Evolutionary conservation across 2,113 vertebrate genomes (phyloP).

Genomic region (Mus musculus): DNA sequence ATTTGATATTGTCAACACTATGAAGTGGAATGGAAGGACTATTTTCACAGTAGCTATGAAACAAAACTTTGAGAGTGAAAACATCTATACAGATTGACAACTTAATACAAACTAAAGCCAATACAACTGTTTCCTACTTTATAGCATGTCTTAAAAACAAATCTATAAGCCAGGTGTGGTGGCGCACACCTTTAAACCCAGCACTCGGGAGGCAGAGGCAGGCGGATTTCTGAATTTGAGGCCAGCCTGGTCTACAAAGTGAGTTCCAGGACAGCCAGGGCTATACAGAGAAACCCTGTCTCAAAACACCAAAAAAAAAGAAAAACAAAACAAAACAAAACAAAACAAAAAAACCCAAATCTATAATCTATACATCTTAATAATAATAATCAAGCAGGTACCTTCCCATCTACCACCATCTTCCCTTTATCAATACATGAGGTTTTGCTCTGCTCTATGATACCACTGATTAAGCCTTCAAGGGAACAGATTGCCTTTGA

Average conservation of each 20-base stretch:
- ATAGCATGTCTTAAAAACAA: neutral
- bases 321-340: no score
- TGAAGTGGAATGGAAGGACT: neutral
- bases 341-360: neutral
- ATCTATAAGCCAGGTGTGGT: neutral
- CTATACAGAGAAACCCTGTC: no score
- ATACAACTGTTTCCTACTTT: neutral
- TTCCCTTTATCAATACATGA: neutral
- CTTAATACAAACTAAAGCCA: neutral
- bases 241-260: no score
- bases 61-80: neutral
- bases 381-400: neutral
- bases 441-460: neutral
- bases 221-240: no score
- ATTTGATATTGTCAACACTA: neutral
- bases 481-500: constrained; percentile 22
- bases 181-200: no score
- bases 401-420: neutral
- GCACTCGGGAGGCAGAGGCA: no score
- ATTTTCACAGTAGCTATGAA: constrained; percentile 3
- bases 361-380: neutral
- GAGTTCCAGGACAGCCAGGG: no score
- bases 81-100: neutral
- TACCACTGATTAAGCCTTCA: constrained; percentile 40
- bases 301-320: no score